These are phyloP conservation scores for Lampris megalopsis DNA, from an alignment of 2,113 vertebrate genomes.

Conservation along the genomic window DNA sequence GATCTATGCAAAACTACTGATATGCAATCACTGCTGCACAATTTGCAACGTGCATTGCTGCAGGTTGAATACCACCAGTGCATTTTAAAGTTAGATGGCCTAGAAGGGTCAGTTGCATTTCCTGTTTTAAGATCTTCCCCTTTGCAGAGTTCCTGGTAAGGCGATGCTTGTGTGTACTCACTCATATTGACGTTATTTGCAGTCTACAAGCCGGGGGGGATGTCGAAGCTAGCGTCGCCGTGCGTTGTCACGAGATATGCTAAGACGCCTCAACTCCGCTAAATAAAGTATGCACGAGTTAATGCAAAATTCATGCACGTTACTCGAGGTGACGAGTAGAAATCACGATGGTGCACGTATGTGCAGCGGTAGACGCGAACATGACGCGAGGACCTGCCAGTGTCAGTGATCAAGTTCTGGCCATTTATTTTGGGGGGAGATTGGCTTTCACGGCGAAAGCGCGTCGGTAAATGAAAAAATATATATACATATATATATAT, in stretches of 20 bases:
- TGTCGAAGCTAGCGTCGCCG: slow-evolving; percentile 76
- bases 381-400: slow-evolving; percentile 57
- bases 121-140: slow-evolving; percentile 89
- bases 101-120: slow-evolving; percentile 91
- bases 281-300: slow-evolving; percentile 44
- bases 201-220: slow-evolving; percentile 74
- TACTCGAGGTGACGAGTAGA: slow-evolving; percentile 39
- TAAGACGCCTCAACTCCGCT: slow-evolving; percentile 57
- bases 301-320: slow-evolving; percentile 32
- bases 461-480: slow-evolving; percentile 58
- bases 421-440: slow-evolving; percentile 46
- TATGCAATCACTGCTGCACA: slow-evolving; percentile 87
- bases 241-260: slow-evolving; percentile 76
- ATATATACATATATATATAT: not conserved
- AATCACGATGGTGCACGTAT: slow-evolving; percentile 15
- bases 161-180: slow-evolving; percentile 82
- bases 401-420: slow-evolving; percentile 55
- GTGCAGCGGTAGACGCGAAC: slow-evolving; percentile 52
- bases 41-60: slow-evolving; percentile 84
- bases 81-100: slow-evolving; percentile 88
- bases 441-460: slow-evolving; percentile 28
- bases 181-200: slow-evolving; percentile 84
- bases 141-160: slow-evolving; percentile 91
- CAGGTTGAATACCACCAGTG: slow-evolving; percentile 82
- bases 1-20: slow-evolving; percentile 78